Evolutionary conservation across 1,140 invertebrate genomes (phyloP).

Genomic region (Ectropis grisescens): DNA sequence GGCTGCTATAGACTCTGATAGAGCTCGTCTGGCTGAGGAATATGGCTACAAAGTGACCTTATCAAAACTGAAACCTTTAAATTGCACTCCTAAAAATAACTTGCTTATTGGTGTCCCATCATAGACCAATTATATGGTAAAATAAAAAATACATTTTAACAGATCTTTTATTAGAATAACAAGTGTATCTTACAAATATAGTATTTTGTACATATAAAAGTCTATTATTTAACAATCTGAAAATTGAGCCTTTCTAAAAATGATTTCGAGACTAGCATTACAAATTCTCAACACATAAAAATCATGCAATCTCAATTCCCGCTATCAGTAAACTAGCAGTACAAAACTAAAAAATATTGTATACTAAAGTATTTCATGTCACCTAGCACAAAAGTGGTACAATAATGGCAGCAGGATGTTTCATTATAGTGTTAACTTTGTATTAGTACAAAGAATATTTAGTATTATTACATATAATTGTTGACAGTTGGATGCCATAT

Average conservation of each 20-base stretch:
- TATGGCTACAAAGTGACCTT: constrained; percentile 82
- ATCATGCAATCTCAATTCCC: no score
- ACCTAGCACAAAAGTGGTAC: no score
- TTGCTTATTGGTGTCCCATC: constrained; percentile 82
- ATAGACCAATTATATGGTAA: constrained; percentile 14
- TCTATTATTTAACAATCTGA: constrained; percentile 1
- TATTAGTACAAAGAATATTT: no score
- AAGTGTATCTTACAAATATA: constrained; percentile 24
- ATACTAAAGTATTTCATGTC: no score
- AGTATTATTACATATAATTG: no score
- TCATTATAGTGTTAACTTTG: no score
- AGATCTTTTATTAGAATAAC: constrained; percentile 24
- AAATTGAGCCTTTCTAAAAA: not conserved
- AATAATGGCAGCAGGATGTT: no score
- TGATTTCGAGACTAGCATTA: no score
- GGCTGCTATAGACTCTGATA: constrained; percentile 90
- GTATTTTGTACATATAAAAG: constrained; percentile 11
- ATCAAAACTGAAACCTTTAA: constrained; percentile 80
- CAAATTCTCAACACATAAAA: no score
- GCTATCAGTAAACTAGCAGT: no score
- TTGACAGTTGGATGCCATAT: no score
- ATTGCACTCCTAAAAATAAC: constrained; percentile 95
- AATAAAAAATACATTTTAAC: constrained; percentile 14
- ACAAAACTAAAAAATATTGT: no score
- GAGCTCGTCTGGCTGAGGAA: constrained; percentile 80